Conservation (phyloP, 2,888 invertebrate genomes). For the Heliothis peltigera region DNA sequence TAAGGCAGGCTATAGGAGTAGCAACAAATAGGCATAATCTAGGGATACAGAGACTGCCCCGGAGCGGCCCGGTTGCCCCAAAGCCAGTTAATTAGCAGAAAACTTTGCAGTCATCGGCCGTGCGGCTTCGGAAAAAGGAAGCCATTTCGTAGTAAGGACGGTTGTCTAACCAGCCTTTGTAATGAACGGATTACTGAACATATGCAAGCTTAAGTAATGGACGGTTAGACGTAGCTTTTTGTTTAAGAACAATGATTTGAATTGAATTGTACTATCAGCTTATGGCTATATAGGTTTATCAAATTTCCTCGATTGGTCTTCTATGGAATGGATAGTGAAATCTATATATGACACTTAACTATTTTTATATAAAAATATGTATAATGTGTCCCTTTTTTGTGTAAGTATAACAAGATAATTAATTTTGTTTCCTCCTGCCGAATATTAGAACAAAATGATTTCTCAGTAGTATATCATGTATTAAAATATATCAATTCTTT, state of each 20-base stretch:
- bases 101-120: constrained; percentile 72
- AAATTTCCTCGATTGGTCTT: neutral
- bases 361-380: constrained; percentile 8
- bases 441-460: constrained; percentile 26
- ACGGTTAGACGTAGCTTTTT: neutral
- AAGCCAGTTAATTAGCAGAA: constrained; percentile 74
- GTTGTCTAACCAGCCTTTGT: constrained; percentile 47
- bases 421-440: constrained; percentile 16
- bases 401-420: constrained; percentile 32
- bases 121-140: constrained; percentile 42
- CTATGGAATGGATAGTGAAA: neutral
- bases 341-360: too few relatives aligned
- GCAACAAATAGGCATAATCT: constrained; percentile 64
- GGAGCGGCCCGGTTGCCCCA: constrained; percentile 53
- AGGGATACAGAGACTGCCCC: constrained; percentile 39
- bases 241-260: neutral
- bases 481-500: too few relatives aligned
- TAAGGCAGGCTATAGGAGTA: constrained; percentile 39
- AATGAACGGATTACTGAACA: constrained; percentile 43
- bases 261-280: neutral
- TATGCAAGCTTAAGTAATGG: constrained; percentile 17
- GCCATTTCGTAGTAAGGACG: constrained; percentile 36
- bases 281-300: neutral
- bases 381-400: constrained; percentile 2
- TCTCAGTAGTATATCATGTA: constrained; percentile 20